These are phyloP conservation scores for Cistogaster globosa DNA, from an alignment of 2,888 invertebrate species.

Conservation along the genomic window DNA sequence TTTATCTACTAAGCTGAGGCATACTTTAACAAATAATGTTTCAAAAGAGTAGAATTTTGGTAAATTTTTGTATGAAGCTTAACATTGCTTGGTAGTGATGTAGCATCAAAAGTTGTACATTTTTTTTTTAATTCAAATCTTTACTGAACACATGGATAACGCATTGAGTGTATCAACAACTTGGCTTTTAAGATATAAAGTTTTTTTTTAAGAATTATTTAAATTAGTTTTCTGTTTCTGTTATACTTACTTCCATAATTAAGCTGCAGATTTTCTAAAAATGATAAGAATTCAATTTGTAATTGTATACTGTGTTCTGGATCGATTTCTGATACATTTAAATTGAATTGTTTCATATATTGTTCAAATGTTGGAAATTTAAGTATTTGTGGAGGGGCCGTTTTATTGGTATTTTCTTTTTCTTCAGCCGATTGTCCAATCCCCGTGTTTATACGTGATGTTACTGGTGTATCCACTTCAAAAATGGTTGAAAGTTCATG, in stretches of 20 bases:
- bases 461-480: slow-evolving; percentile 88
- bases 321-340: slow-evolving; percentile 78
- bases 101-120: too few relatives aligned
- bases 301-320: slow-evolving; percentile 83
- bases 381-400: neutral
- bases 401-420: slow-evolving; percentile 1
- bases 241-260: slow-evolving; percentile 64
- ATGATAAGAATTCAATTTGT: slow-evolving; percentile 78
- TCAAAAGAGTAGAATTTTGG: too few relatives aligned
- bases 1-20: too few relatives aligned
- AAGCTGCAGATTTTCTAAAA: slow-evolving; percentile 73
- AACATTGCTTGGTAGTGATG: too few relatives aligned
- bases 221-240: too few relatives aligned
- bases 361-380: slow-evolving; percentile 82
- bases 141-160: too few relatives aligned
- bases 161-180: too few relatives aligned
- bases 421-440: slow-evolving; percentile 46
- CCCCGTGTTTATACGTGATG: slow-evolving; percentile 80
- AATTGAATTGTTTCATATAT: slow-evolving; percentile 84
- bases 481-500: slow-evolving; percentile 88
- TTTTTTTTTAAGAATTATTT: too few relatives aligned
- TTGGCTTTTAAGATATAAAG: too few relatives aligned
- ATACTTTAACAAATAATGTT: too few relatives aligned
- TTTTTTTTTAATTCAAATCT: too few relatives aligned
- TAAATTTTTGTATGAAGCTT: too few relatives aligned